Percentiles rank a stretch among this genome's conserved stretches.
phyloP scores from a whole-genome alignment of 2,113 vertebrate genomes.

The Carettochelys insculpta region DNA sequence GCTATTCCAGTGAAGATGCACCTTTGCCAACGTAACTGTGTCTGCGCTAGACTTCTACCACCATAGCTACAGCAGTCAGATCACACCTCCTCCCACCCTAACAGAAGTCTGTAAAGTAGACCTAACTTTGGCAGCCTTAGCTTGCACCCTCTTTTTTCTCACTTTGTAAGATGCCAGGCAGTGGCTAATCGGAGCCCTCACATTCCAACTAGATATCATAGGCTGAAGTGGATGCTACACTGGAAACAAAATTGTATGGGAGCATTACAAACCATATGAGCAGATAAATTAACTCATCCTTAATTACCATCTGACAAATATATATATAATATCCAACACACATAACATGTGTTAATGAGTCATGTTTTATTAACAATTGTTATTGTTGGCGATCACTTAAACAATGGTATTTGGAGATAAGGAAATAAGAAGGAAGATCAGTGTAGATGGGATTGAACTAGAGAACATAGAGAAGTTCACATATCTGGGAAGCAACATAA shows the following conservation, averaged over 20 bases:
- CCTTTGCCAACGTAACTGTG: not conserved
- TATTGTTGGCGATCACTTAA: not conserved
- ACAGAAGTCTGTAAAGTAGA: not conserved
- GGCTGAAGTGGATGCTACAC: not conserved
- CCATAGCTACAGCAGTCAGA: not conserved
- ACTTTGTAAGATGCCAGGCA: not conserved
- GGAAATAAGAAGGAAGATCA: too few species aligned
- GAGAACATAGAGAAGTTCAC: too few species aligned
- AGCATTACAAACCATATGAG: not conserved
- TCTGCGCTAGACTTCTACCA: not conserved
- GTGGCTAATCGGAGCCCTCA: not conserved
- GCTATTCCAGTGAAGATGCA: not conserved
- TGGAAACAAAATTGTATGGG: not conserved
- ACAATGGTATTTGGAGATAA: too few species aligned
- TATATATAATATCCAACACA: not conserved
- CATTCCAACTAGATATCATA: not conserved
- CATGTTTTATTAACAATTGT: not conserved
- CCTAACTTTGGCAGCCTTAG: not conserved
- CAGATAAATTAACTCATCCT: not conserved
- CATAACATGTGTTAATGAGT: not conserved
- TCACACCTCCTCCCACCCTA: not conserved
- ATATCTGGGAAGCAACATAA: too few species aligned
- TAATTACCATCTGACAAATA: not conserved
- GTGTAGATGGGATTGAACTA: too few species aligned
- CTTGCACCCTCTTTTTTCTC: not conserved